Evolutionary conservation across 2,113 vertebrate genomes (phyloP).

Genomic region (Chlorocebus sabaeus): DNA sequence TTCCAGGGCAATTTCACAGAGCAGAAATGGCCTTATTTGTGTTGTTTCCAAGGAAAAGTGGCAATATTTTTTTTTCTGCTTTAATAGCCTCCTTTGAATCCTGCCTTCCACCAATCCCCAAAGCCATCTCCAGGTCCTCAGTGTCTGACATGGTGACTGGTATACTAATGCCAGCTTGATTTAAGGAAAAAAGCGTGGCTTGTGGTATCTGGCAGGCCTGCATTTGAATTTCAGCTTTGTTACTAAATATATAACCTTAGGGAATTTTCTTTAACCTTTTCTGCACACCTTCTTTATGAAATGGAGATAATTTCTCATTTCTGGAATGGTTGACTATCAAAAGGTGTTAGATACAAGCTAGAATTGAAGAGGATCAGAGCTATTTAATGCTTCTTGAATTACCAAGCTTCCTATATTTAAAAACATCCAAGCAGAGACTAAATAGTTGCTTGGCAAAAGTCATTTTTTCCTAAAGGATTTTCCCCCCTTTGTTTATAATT

Average conservation of each 20-base stretch:
- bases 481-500: background rate
- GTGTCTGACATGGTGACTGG: background rate
- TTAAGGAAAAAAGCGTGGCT: background rate
- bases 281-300: background rate
- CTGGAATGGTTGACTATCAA: background rate
- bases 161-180: background rate
- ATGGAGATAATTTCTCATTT: background rate
- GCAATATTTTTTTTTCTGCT: background rate
- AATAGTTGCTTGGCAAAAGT: background rate
- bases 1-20: background rate
- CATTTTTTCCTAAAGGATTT: background rate
- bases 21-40: background rate
- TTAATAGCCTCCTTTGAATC: background rate
- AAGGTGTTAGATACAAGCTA: background rate
- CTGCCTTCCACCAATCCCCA: background rate
- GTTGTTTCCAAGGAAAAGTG: background rate
- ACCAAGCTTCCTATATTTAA: background rate
- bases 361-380: background rate
- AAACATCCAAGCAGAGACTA: background rate
- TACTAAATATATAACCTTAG: background rate
- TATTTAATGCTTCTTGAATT: background rate
- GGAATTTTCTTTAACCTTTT: background rate
- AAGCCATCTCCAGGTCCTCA: background rate
- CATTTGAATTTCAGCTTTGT: background rate
- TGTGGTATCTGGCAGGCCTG: background rate